Conservation (phyloP, 1,140 invertebrate genomes). For the Polypedilum pembai region DNA sequence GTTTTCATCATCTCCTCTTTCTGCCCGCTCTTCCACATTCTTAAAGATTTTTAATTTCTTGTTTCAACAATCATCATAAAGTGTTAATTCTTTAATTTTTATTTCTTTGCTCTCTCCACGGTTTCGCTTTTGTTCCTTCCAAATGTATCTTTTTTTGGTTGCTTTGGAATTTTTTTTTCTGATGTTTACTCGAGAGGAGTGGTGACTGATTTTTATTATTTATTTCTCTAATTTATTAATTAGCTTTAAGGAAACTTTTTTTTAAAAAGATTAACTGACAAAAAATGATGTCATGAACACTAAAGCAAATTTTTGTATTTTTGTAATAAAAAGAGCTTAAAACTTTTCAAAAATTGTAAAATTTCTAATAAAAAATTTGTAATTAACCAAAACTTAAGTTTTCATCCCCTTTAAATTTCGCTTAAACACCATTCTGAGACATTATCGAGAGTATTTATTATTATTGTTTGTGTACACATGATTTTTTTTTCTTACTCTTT, state of each 20-base stretch:
- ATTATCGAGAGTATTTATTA: neutral
- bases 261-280: no score
- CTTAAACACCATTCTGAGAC: no score
- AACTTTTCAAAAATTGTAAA: no score
- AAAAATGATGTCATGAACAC: no score
- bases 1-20: slow-evolving; percentile 4
- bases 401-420: no score
- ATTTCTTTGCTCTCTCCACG: neutral
- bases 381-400: no score
- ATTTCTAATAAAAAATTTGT: no score
- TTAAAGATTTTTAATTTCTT: neutral
- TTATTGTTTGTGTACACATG: neutral
- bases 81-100: slow-evolving; percentile 19
- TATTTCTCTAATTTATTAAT: neutral
- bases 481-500: neutral
- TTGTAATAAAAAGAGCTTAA: no score
- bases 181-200: neutral
- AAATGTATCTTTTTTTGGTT: neutral
- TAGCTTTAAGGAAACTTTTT: no score
- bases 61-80: slow-evolving; percentile 18
- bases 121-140: neutral
- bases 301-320: no score
- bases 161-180: neutral
- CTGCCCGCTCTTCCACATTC: neutral
- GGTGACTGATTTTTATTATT: neutral